Conservation (phyloP, 2,888 invertebrate species). For the Agapostemon virescens region DNA sequence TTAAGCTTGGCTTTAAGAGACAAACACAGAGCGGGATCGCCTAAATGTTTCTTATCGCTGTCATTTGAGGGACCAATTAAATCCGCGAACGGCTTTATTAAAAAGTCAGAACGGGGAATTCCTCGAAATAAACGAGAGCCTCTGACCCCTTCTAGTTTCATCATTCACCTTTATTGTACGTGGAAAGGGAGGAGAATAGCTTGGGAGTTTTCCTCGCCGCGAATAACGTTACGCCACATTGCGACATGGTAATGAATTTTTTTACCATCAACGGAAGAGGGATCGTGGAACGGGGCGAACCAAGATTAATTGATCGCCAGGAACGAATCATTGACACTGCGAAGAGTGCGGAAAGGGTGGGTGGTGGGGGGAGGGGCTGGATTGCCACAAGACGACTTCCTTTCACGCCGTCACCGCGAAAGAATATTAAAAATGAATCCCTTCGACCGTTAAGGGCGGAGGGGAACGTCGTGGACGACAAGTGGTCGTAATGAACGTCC, state of each 20-base stretch:
- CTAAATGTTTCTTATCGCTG: slow-evolving; percentile 38
- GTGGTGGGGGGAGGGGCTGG: not conserved
- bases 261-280: slow-evolving; percentile 32
- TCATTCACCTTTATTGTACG: slow-evolving; percentile 17
- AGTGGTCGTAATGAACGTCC: slow-evolving; percentile 74
- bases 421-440: slow-evolving; percentile 74
- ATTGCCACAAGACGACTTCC: slow-evolving; percentile 28
- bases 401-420: slow-evolving; percentile 34
- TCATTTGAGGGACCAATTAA: slow-evolving; percentile 23
- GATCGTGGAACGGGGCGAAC: slow-evolving; percentile 54
- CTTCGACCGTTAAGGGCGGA: slow-evolving; percentile 51
- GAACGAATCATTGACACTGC: not conserved
- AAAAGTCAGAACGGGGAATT: slow-evolving; percentile 23
- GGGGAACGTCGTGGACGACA: slow-evolving; percentile 61
- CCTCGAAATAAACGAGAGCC: slow-evolving; percentile 34
- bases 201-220: not conserved
- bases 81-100: slow-evolving; percentile 41
- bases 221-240: slow-evolving; percentile 49
- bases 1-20: not conserved
- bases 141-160: slow-evolving; percentile 24
- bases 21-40: slow-evolving; percentile 7
- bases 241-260: slow-evolving; percentile 73
- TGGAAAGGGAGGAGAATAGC: too few relatives aligned
- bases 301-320: slow-evolving; percentile 66
- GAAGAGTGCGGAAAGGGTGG: not conserved